Base-by-base conservation (phyloP, 2,113 vertebrate species). In the Montifringilla adamsi region DNA sequence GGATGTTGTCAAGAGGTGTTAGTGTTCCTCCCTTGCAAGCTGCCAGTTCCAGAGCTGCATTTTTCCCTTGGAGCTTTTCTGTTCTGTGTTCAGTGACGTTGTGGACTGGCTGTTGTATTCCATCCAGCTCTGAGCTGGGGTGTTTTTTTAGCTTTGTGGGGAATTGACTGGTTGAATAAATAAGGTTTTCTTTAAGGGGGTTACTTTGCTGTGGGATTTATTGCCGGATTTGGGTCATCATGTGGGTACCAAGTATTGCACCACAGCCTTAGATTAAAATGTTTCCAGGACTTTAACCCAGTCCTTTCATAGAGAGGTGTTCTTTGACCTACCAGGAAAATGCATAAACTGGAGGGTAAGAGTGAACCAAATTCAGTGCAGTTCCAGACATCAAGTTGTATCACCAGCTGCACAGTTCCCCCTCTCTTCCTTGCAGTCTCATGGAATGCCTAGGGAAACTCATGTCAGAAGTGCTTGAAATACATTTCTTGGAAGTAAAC, bases 221-320 rank as follows among this genome's bases (percentile, higher is more conserved):
- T 72, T 94, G 18, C 73, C 89, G 60, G 56, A 94, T 94, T 64
- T 84, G 43, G 74, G 56, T 89, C 74, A 76, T 93, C 78, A 11
- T 87, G 87, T 93, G 82, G 84, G 78, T 79, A 75, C 74, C 69
- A 49, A 72, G 47, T 82, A n/a, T 85, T 87, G 66, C 62, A 82
- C 30, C 66, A 85, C 62, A 94, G 70, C 64, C 59, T 86, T 69
- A 74, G 88, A 74, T 93, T 89, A 87, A 84, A 91, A 91, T 77
- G 76, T 55, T 93, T 89, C 47, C 64, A 66, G 75, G 85, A 67
- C 72, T 93, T 95, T 49, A 86, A 50, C 49, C 28, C 63, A 41
- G 70, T 56, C 44, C 37, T 83, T 39, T 83, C 55, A 52, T 2
- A 64, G 75, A 28, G 37, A 27, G 50, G 4, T 49, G 15, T 70